phyloP scores from a whole-genome alignment of 2,888 invertebrate genomes.

The Argyresthia albistria region DNA sequence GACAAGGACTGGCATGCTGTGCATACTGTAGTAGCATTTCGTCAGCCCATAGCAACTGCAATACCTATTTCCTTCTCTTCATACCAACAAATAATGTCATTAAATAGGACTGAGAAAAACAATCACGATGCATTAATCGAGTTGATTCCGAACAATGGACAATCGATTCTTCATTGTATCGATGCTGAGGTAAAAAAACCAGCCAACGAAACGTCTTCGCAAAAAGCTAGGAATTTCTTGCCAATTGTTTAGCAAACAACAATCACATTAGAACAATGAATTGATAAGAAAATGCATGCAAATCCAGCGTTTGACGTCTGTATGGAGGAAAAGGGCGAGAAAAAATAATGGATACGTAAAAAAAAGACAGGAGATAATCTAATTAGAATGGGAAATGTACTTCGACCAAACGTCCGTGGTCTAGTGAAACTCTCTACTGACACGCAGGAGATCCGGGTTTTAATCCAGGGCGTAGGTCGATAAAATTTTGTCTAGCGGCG shows the following conservation, averaged over 20 bases:
- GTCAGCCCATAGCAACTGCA: not conserved
- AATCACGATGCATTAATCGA: not conserved
- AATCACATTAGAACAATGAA: not conserved
- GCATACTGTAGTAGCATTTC: too few relatives aligned
- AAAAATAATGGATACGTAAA: too few relatives aligned
- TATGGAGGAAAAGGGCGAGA: not conserved
- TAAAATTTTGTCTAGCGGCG: too few relatives aligned
- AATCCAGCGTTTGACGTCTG: not conserved
- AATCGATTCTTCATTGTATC: constrained; percentile 1
- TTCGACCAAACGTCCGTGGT: too few relatives aligned
- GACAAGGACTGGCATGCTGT: too few relatives aligned
- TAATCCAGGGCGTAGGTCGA: too few relatives aligned
- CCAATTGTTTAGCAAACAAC: not conserved
- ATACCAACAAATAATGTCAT: not conserved
- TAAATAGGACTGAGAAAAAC: not conserved
- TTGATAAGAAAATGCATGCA: not conserved
- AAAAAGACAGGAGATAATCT: too few relatives aligned
- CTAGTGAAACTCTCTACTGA: too few relatives aligned
- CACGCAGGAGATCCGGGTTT: too few relatives aligned
- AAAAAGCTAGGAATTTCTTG: not conserved
- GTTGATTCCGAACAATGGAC: constrained; percentile 6
- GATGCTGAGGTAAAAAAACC: not conserved
- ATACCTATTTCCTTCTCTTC: not conserved
- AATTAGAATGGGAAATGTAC: too few relatives aligned
- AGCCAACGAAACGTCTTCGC: not conserved